Conservation (phyloP, 2,888 invertebrate genomes). For the Cosmia pyralina region DNA sequence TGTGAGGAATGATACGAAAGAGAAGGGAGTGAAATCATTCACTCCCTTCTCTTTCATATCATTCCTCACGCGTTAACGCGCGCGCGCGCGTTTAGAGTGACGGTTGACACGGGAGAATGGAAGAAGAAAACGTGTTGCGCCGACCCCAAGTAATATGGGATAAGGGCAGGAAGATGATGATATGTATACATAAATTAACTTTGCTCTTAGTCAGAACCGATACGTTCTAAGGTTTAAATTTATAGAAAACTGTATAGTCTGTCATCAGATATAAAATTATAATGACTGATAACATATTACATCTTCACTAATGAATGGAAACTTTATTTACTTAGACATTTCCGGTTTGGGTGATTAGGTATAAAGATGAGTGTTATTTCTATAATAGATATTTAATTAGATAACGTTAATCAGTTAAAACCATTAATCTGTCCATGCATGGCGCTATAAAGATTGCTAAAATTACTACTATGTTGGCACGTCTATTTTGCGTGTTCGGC, state of each 20-base stretch:
- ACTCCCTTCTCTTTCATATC: too few relatives aligned
- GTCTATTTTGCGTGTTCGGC: background rate
- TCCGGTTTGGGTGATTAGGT: constrained; percentile 2
- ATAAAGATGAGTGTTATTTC: constrained; percentile 5
- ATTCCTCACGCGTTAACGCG: too few relatives aligned
- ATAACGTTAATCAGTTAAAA: constrained; percentile 24
- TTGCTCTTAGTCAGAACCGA: background rate
- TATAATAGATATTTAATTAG: constrained; percentile 9
- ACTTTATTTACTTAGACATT: constrained; percentile 16
- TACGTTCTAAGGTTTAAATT: background rate
- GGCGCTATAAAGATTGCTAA: background rate
- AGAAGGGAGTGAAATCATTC: too few relatives aligned
- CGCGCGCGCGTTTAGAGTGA: too few relatives aligned
- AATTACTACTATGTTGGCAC: background rate
- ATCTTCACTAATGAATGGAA: constrained; percentile 20
- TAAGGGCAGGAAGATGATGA: too few relatives aligned
- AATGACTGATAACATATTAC: constrained; percentile 19
- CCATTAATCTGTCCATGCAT: background rate
- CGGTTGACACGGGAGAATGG: too few relatives aligned
- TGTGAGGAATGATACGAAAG: too few relatives aligned
- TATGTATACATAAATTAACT: too few relatives aligned
- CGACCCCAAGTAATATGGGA: too few relatives aligned
- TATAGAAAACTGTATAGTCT: constrained; percentile 5
- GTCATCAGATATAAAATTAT: constrained; percentile 6
- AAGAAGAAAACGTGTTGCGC: too few relatives aligned